phyloP scores from a whole-genome alignment of 2,113 vertebrate species.

The Blennius ocellaris region DNA sequence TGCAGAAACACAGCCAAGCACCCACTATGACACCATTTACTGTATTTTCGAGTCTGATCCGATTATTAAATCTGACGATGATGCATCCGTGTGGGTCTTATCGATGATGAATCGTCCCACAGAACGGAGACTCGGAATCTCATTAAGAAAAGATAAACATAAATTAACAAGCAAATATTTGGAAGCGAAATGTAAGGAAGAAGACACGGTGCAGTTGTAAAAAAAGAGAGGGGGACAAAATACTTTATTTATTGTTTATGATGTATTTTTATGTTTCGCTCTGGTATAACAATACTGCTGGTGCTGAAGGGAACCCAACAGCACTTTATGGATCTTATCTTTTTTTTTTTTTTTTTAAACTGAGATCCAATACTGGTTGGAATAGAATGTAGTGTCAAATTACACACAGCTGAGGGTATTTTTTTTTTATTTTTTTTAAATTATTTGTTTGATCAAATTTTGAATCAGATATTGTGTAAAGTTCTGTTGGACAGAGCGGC shows the following conservation, averaged over 20 bases:
- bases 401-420: constrained; percentile 5
- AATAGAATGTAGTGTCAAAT: constrained; percentile 24
- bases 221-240: neutral
- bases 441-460: constrained; percentile 24
- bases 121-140: constrained; percentile 36
- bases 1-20: constrained; percentile 26
- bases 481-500: neutral
- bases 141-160: constrained; percentile 42
- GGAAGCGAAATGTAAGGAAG: constrained; percentile 5
- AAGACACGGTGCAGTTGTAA: neutral
- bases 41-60: constrained; percentile 47
- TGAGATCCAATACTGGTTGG: neutral
- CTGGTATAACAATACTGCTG: constrained; percentile 20
- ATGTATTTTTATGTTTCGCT: constrained; percentile 18
- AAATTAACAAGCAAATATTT: constrained; percentile 39
- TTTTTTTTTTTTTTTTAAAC: constrained; percentile 27
- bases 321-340: constrained; percentile 17
- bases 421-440: too few relatives aligned
- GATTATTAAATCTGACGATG: constrained; percentile 56
- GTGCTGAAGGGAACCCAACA: constrained; percentile 15
- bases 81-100: constrained; percentile 56
- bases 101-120: constrained; percentile 55
- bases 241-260: constrained; percentile 36
- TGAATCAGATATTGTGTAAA: neutral
- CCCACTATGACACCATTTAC: constrained; percentile 25